Percentiles rank a stretch among this genome's conserved stretches.
Evolutionary conservation across 2,113 vertebrate genomes (phyloP).

Genomic region (Oncorhynchus gorbuscha): DNA sequence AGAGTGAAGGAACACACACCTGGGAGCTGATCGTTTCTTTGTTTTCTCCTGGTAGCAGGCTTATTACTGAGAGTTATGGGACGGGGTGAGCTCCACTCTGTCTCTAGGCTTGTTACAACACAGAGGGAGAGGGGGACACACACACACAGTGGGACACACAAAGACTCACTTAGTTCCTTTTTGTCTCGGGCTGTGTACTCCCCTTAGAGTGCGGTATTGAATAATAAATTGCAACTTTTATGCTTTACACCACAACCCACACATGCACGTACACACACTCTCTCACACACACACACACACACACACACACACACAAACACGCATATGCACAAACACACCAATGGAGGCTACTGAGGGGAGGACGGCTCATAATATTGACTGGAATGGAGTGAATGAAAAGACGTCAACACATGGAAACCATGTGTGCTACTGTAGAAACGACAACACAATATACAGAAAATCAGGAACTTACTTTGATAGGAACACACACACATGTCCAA

Average conservation of each 20-base stretch:
- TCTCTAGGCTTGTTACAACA: constrained; percentile 43
- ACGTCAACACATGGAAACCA: too few relatives aligned
- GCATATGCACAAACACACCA: too few relatives aligned
- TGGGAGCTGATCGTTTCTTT: not conserved
- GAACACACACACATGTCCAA: not conserved
- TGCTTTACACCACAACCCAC: too few relatives aligned
- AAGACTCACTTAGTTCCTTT: not conserved
- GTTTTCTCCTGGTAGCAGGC: not conserved
- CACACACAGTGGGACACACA: not conserved
- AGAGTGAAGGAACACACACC: not conserved
- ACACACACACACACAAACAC: too few relatives aligned
- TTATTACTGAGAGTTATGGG: constrained; percentile 5
- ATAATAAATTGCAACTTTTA: not conserved
- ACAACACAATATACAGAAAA: too few relatives aligned
- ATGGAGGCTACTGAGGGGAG: too few relatives aligned
- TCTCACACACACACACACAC: too few relatives aligned
- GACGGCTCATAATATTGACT: too few relatives aligned
- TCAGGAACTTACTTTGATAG: too few relatives aligned
- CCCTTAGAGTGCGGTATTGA: not conserved
- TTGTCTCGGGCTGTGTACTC: not conserved
- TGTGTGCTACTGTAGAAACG: too few relatives aligned
- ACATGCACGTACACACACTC: too few relatives aligned
- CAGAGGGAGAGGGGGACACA: not conserved
- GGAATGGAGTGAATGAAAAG: too few relatives aligned
- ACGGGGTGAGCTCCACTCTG: constrained; percentile 40